Percentiles rank a stretch among this genome's conserved stretches.
Conservation (phyloP, 2,888 invertebrate species). For the Coenonympha glycerion region DNA sequence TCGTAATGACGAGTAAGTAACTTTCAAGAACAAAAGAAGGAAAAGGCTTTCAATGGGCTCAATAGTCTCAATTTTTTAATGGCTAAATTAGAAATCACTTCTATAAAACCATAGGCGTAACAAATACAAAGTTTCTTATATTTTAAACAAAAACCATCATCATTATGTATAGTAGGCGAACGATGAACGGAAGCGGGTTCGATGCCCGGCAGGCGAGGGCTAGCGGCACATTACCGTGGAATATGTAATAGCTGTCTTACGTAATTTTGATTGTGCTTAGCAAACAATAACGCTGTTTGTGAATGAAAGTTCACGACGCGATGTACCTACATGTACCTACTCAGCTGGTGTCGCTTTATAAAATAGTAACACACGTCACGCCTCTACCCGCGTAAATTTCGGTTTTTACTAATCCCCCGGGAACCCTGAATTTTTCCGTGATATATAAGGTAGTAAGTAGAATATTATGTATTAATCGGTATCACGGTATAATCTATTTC, state of each 20-base stretch:
- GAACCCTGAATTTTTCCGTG: neutral
- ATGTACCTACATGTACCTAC: too few species aligned
- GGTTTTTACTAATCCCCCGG: too few species aligned
- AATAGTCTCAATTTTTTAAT: too few species aligned
- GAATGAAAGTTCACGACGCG: neutral
- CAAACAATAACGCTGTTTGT: neutral
- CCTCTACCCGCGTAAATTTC: too few species aligned
- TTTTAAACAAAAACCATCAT: slow-evolving; percentile 12
- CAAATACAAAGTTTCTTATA: neutral
- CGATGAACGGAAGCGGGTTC: slow-evolving; percentile 57
- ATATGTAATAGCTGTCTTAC: slow-evolving; percentile 43
- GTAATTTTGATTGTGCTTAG: slow-evolving; percentile 9
- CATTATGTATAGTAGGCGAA: slow-evolving; percentile 24
- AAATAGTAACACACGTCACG: too few species aligned
- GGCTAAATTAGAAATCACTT: neutral
- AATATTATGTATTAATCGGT: too few species aligned
- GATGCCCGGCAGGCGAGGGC: slow-evolving; percentile 52
- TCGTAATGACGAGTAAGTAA: too few species aligned
- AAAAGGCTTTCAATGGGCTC: too few species aligned
- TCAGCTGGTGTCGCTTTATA: too few species aligned
- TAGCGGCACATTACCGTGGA: slow-evolving; percentile 53
- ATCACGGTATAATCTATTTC: too few species aligned
- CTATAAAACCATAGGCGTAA: neutral
- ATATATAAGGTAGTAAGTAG: too few species aligned
- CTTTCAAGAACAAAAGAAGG: too few species aligned